These are phyloP conservation scores for Cuniculus paca DNA, from an alignment of 2,797 vertebrate species.

Conservation along the genomic window DNA sequence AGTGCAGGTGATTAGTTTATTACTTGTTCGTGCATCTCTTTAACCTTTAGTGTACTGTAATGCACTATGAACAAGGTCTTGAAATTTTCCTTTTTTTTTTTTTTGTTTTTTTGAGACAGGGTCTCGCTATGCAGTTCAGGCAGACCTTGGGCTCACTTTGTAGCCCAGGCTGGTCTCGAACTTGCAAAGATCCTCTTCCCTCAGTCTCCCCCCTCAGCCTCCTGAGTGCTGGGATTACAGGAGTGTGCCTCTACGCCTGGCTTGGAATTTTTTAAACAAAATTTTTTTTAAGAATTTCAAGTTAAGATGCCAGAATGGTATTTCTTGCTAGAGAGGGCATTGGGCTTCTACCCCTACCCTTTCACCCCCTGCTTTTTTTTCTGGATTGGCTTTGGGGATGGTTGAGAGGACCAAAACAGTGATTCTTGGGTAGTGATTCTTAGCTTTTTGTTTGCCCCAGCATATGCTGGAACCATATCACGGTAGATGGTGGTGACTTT, in stretches of 20 bases:
- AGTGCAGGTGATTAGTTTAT: neutral
- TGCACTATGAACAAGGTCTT: neutral
- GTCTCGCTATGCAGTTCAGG: too few relatives aligned
- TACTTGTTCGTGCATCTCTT: neutral
- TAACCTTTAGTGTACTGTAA: neutral
- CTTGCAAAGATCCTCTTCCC: too few relatives aligned
- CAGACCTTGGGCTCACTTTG: too few relatives aligned
- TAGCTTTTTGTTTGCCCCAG: neutral
- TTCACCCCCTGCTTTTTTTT: neutral
- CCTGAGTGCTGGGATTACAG: too few relatives aligned
- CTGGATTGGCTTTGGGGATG: neutral
- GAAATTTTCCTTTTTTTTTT: too few relatives aligned
- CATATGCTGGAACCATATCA: neutral
- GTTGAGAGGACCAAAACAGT: neutral
- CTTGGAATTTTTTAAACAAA: slow-evolving; percentile 13
- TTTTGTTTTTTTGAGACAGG: too few relatives aligned
- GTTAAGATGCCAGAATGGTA: neutral
- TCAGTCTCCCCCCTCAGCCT: too few relatives aligned
- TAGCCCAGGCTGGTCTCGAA: too few relatives aligned
- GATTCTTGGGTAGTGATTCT: neutral
- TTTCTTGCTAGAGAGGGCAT: neutral
- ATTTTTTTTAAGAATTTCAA: slow-evolving; percentile 18
- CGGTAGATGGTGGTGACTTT: neutral
- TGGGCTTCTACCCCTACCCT: neutral
- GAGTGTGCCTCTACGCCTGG: too few relatives aligned